A percentile compares a stretch with the other conserved stretches of the same genome.
phyloP scores from a whole-genome alignment of 2,888 invertebrate species.

The Conus canariensis region DNA sequence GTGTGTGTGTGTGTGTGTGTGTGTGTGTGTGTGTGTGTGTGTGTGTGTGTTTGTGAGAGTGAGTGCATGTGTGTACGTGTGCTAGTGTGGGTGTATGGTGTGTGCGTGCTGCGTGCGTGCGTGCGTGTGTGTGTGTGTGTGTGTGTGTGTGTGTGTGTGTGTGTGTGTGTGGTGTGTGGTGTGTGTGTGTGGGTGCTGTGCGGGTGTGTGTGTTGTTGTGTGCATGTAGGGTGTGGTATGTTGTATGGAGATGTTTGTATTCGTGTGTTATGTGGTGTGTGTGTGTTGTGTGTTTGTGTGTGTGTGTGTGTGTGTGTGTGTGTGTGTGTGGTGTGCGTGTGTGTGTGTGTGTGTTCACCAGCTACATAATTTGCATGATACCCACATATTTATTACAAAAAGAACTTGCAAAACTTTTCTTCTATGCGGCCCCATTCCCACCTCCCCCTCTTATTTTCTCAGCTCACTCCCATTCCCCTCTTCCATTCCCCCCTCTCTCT shows the following conservation, averaged over 20 bases:
- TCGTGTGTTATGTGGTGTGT: neutral
- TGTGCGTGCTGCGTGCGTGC: neutral
- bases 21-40: neutral
- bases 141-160: neutral
- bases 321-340: neutral
- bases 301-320: neutral
- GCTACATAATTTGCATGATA: neutral
- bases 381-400: neutral
- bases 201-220: neutral
- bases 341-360: neutral
- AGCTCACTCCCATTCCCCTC: neutral
- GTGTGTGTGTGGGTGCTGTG: neutral
- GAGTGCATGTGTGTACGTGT: neutral
- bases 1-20: neutral
- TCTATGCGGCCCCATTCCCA: neutral
- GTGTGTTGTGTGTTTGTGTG: neutral
- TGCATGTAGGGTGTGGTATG: neutral
- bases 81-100: neutral
- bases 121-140: neutral
- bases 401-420: neutral
- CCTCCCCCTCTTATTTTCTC: neutral
- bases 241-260: neutral
- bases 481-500: slow-evolving; percentile 1
- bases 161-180: neutral
- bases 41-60: neutral